Base-by-base conservation (phyloP, 2,113 vertebrate species). In the Aphyosemion australe region DNA sequence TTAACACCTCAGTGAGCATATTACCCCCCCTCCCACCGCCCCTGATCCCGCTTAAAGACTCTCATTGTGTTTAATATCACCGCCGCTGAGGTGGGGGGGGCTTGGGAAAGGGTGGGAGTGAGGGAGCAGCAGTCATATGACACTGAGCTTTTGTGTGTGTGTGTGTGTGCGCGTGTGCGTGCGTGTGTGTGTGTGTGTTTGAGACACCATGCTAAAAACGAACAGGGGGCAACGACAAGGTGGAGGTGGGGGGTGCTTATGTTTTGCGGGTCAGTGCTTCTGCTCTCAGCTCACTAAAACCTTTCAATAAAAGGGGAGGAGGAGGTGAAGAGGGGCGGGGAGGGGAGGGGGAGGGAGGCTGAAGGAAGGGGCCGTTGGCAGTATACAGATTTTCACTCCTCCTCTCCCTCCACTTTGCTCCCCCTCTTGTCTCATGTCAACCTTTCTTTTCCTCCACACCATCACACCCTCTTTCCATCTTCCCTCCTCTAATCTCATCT, bases 1-100 rank as follows among this genome's bases (percentile, higher is more conserved):
- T 91, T 90, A 91, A 91, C 88, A 91, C 90, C 82, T 90, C 88
- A 87, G 82, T 91, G 87, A 91, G 82, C 90, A 91, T 88, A 89
- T 90, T 90, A 87, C 78, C 75, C 84, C 69, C 72, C n/a, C 34
- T 54, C 61, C 65, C 74, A 65, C 73, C 32, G 61, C 81, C 84
- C 83, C 86, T 88, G 86, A 89, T 90, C 88, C 80, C 67, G 83
- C 86, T 91, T 89, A 89, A 90, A 91, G 90, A 87, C 86, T 84
- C 85, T 88, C 88, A 90, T 90, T 91, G 90, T 91, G 90, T 90
- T 89, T 90, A 88, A 90, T 91, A 87, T 89, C 77, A 73, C 82
- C 82, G 84, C 83, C 65, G 68, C 78, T 74, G 84, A 79, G 76
- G 77, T 75, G 4, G 73, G 80, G 73, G 59, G 77, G 79, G 78